These are phyloP conservation scores for Cydia strobilella DNA, from an alignment of 1,140 invertebrate species.

Conservation along the genomic window DNA sequence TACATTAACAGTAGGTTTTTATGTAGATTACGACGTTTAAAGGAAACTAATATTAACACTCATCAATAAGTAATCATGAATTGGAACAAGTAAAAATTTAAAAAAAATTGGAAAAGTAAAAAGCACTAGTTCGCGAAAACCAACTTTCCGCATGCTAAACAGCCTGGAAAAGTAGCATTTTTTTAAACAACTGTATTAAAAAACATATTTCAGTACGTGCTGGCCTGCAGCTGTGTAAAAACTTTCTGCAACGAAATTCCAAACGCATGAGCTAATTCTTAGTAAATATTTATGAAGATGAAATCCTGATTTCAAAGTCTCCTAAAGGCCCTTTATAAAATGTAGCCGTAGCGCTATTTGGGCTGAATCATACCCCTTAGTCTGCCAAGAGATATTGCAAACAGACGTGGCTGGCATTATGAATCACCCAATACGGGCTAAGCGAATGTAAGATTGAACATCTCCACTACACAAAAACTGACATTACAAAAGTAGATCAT, in stretches of 20 bases:
- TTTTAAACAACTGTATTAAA: too few species aligned
- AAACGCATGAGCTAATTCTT: neutral
- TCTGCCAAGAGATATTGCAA: slow-evolving; percentile 30
- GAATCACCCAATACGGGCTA: slow-evolving; percentile 14
- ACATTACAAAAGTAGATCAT: neutral
- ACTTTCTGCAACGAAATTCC: neutral
- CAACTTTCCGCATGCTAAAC: too few species aligned
- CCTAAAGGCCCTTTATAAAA: slow-evolving; percentile 2
- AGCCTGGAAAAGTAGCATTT: too few species aligned
- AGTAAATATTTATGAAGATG: neutral
- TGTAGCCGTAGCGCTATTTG: slow-evolving; percentile 5
- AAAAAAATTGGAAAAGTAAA: too few species aligned
- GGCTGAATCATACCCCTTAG: slow-evolving; percentile 22
- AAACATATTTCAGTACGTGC: too few species aligned
- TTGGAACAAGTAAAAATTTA: too few species aligned
- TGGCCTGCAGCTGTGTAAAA: too few species aligned
- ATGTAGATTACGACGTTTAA: too few species aligned
- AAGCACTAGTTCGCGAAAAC: too few species aligned
- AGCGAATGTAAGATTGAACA: neutral
- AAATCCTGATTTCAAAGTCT: neutral
- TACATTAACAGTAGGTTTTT: too few species aligned
- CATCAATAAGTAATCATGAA: too few species aligned
- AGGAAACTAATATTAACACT: too few species aligned
- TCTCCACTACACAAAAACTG: neutral
- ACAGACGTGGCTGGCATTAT: slow-evolving; percentile 31